Evolutionary conservation across 2,113 vertebrate genomes (phyloP).

Genomic region (Erythrocercus mccallii): DNA sequence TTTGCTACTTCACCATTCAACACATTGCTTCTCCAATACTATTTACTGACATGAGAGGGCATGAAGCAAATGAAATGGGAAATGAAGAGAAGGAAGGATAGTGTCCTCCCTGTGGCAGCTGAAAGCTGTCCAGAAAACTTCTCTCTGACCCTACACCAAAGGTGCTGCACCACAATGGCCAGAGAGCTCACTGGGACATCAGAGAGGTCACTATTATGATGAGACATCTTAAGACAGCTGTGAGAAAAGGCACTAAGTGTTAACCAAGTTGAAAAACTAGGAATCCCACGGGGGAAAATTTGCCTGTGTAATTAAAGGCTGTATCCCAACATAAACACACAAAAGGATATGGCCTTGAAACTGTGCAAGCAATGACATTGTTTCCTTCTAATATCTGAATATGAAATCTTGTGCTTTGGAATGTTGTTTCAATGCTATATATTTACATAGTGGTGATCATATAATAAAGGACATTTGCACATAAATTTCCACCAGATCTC

Average conservation of each 20-base stretch:
- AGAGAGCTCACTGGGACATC: background rate
- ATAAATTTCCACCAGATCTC: background rate
- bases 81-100: background rate
- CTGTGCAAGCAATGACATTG: background rate
- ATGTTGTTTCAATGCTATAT: background rate
- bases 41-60: background rate
- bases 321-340: background rate
- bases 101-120: accelerated
- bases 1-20: background rate
- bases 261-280: background rate
- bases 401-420: background rate
- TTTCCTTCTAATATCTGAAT: background rate
- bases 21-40: background rate
- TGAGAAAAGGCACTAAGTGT: background rate
- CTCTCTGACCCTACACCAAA: background rate
- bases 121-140: background rate
- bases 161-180: background rate
- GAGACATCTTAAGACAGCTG: background rate
- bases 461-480: background rate
- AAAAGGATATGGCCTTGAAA: background rate
- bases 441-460: background rate
- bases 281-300: background rate
- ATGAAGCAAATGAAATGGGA: background rate
- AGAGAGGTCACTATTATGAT: background rate
- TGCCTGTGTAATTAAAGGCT: background rate